Conservation (phyloP, 1,140 invertebrate species). For the Drosophila erecta region DNA sequence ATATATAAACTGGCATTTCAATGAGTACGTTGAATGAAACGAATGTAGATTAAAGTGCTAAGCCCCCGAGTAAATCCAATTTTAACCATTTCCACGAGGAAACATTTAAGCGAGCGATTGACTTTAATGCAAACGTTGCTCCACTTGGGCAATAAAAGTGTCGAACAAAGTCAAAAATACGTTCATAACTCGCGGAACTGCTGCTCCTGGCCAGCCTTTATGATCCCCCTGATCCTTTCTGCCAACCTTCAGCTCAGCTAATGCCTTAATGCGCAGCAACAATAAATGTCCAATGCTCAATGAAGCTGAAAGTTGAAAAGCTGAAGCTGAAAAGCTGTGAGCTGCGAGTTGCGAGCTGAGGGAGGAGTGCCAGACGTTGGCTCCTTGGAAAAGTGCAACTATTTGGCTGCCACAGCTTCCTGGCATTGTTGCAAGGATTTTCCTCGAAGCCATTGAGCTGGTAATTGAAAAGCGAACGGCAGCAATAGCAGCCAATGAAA, state of each 20-base stretch:
- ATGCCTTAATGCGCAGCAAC: constrained; percentile 65
- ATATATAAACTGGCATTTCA: background rate
- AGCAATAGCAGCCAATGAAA: constrained; percentile 52
- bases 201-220: background rate
- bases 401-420: constrained; percentile 47
- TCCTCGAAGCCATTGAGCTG: constrained; percentile 52
- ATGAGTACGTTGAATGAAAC: no score
- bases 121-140: constrained; percentile 59
- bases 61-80: no score
- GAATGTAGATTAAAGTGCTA: no score
- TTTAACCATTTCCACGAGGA: background rate
- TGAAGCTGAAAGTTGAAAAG: constrained; percentile 61
- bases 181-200: constrained; percentile 51
- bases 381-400: constrained; percentile 53
- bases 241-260: constrained; percentile 33
- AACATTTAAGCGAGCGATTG: constrained; percentile 39
- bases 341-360: background rate
- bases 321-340: constrained; percentile 24
- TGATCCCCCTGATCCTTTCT: background rate
- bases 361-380: constrained; percentile 12
- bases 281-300: constrained; percentile 76
- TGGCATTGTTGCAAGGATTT: constrained; percentile 27
- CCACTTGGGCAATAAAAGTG: constrained; percentile 68
- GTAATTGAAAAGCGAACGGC: constrained; percentile 60
- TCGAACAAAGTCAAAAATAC: constrained; percentile 56